phyloP scores from a whole-genome alignment of 2,797 vertebrate genomes.

The Pseudomugil gertrudae region DNA sequence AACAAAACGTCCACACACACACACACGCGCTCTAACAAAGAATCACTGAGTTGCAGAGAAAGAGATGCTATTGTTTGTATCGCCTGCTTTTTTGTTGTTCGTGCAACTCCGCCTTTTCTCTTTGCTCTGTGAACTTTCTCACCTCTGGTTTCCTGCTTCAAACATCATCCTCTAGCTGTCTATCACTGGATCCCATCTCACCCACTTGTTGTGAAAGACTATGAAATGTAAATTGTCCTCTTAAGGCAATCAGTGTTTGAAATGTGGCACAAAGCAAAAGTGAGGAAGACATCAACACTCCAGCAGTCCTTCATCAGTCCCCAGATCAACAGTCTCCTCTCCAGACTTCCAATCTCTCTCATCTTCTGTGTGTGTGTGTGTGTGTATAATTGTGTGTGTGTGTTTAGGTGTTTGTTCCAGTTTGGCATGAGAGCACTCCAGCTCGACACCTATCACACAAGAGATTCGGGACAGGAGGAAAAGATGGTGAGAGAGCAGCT shows the following conservation, averaged over 20 bases:
- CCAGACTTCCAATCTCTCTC: conserved; percentile 52
- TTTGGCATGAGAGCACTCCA: conserved; percentile 69
- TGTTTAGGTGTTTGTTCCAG: conserved; percentile 64
- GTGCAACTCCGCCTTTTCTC: conserved; percentile 37
- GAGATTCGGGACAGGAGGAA: conserved; percentile 51
- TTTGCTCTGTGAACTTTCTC: conserved; percentile 61
- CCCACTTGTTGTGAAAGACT: conserved; percentile 78
- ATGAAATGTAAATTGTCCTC: conserved; percentile 83
- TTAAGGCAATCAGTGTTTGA: conserved; percentile 79
- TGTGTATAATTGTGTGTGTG: conserved; percentile 22
- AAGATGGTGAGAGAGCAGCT: conserved; percentile 60
- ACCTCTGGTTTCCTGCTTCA: conserved; percentile 67
- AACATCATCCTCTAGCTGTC: conserved; percentile 54
- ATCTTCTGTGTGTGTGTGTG: conserved; percentile 23
- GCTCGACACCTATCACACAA: conserved; percentile 56
- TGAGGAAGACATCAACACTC: conserved; percentile 74
- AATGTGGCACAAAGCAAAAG: conserved; percentile 76
- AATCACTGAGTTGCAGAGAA: conserved; percentile 36
- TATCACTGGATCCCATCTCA: conserved; percentile 63
- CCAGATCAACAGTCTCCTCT: conserved; percentile 68
- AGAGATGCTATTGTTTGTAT: conserved; percentile 52
- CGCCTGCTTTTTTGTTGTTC: conserved; percentile 47
- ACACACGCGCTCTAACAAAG: conserved; percentile 19
- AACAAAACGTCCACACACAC: conserved; percentile 15
- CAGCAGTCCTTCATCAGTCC: conserved; percentile 73